Percentiles rank a stretch among this genome's conserved stretches.
Conservation (phyloP, 2,888 invertebrate genomes). For the Temnothorax rugatulus region DNA sequence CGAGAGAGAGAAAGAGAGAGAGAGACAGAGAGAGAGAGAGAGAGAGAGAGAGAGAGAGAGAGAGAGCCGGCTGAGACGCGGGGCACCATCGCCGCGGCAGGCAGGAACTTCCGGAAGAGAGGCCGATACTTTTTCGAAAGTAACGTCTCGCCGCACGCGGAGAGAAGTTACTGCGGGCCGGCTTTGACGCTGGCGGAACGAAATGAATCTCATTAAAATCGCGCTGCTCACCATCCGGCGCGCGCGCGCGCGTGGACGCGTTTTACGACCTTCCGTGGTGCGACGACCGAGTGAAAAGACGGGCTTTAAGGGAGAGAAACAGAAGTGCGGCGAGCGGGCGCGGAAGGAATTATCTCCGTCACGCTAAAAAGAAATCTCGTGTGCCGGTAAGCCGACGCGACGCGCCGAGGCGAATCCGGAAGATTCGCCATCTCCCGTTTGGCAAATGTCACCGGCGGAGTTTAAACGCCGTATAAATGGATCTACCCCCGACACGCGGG, state of each 20-base stretch:
- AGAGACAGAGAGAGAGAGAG: background rate
- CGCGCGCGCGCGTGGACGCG: background rate
- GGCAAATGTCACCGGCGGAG: slow-evolving; percentile 31
- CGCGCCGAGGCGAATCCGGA: slow-evolving; percentile 32
- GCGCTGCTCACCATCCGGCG: slow-evolving; percentile 44
- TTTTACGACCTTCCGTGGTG: slow-evolving; percentile 34
- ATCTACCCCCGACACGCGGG: background rate
- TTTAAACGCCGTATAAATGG: slow-evolving; percentile 18
- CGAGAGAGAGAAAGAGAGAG: too few species aligned
- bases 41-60: too few species aligned
- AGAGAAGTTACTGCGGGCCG: slow-evolving; percentile 53
- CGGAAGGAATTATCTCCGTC: slow-evolving; percentile 67
- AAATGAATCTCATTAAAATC: slow-evolving; percentile 74
- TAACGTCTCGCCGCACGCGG: slow-evolving; percentile 39
- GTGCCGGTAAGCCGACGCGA: slow-evolving; percentile 9
- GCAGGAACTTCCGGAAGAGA: slow-evolving; percentile 33
- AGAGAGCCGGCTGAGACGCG: slow-evolving; percentile 3
- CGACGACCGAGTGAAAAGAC: slow-evolving; percentile 20
- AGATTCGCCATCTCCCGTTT: slow-evolving; percentile 49
- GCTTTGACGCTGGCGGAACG: slow-evolving; percentile 62
- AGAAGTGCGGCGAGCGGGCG: background rate
- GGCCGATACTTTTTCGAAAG: slow-evolving; percentile 55
- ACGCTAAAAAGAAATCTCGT: slow-evolving; percentile 51
- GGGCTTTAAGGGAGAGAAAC: slow-evolving; percentile 6
- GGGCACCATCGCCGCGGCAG: slow-evolving; percentile 10